phyloP scores from a whole-genome alignment of 1,140 invertebrate genomes.

The Pachypsylla venusta region DNA sequence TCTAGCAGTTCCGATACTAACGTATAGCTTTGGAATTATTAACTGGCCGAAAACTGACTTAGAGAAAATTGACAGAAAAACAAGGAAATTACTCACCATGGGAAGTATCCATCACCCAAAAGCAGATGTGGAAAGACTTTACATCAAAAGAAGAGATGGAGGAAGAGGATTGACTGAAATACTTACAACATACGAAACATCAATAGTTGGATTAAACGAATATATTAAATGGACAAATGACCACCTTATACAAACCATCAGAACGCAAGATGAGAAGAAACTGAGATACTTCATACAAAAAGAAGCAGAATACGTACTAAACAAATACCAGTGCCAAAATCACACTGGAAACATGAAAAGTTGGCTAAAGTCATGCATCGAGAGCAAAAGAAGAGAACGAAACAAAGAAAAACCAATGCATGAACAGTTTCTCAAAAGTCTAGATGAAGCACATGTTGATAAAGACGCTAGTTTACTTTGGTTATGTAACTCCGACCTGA shows the following conservation, averaged over 20 bases:
- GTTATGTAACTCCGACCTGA: not conserved
- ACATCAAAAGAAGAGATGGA: not conserved
- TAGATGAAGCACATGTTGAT: not conserved
- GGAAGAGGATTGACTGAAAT: not conserved
- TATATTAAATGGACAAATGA: conserved; percentile 1
- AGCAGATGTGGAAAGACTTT: not conserved
- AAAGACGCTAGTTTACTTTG: not conserved
- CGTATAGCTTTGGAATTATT: conserved; percentile 6
- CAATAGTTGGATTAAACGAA: not conserved
- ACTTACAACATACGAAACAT: not conserved
- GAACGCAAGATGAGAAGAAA: not conserved
- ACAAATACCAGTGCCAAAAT: not conserved
- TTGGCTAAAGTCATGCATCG: not conserved
- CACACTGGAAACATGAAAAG: not conserved
- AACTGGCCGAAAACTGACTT: not conserved
- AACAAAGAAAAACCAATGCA: not conserved
- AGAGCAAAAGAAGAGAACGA: not conserved
- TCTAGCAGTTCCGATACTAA: not conserved
- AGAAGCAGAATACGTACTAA: not conserved
- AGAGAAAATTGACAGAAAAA: not conserved
- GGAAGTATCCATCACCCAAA: not conserved
- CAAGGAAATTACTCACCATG: not conserved
- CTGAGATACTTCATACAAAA: not conserved
- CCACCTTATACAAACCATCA: not conserved
- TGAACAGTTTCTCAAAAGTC: not conserved